Percentiles rank a stretch among this genome's conserved stretches.
phyloP scores from a whole-genome alignment of 2,797 vertebrate genomes.

The Acipenser ruthenus region DNA sequence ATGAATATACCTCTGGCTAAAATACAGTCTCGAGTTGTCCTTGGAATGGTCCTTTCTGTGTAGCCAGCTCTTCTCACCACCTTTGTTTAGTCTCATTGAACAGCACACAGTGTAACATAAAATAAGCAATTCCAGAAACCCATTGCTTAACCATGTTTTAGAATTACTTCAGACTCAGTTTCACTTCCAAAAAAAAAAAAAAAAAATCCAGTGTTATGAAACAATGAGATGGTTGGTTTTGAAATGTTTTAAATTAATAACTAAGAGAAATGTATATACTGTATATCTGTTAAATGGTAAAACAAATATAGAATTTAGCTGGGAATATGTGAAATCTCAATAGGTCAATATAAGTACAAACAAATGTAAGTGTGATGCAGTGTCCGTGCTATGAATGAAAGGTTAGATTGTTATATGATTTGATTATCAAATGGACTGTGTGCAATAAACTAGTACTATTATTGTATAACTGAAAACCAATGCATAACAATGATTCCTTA shows the following conservation, averaged over 20 bases:
- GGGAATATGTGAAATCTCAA: conserved; percentile 26
- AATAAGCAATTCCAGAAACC: conserved; percentile 31
- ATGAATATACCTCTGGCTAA: no score
- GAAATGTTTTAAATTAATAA: background rate
- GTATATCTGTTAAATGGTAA: conserved; percentile 35
- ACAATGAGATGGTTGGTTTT: conserved; percentile 39
- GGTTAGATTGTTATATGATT: no score
- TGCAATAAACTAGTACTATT: no score
- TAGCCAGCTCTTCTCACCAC: no score
- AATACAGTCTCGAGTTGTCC: no score
- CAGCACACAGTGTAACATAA: background rate
- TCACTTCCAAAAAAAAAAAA: conserved; percentile 56
- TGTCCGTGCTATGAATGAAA: background rate
- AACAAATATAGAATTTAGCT: conserved; percentile 39
- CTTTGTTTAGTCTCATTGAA: no score
- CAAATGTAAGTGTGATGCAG: conserved; percentile 27
- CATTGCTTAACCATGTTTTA: conserved; percentile 60
- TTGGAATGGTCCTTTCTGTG: no score
- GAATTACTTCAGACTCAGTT: conserved; percentile 67
- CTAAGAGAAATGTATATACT: conserved; percentile 29
- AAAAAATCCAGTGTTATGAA: conserved; percentile 58
- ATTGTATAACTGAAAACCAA: background rate
- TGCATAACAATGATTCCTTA: no score
- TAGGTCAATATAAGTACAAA: conserved; percentile 20
- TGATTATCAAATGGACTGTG: no score